Base-by-base conservation (phyloP, 53 echinoderm and acorn worm genomes). In the Stichopus horrens region DNA sequence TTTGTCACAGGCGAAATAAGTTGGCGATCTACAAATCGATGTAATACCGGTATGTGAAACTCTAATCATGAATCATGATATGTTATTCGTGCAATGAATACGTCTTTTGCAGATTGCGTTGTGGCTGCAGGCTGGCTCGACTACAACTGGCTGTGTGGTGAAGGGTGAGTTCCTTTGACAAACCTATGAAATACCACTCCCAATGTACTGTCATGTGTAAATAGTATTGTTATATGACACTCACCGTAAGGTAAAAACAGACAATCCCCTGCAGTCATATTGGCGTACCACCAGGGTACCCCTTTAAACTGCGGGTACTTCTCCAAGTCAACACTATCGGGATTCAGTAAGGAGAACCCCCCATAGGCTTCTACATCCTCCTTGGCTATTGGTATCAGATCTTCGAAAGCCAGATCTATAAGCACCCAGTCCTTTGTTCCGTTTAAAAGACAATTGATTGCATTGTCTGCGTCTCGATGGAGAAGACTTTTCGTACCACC, bases 391-490 rank as follows among this genome's bases (percentile, higher is more conserved):
- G 95, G 94, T 58, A 97, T 94, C 58, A 82, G 83, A 23, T 90
- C 83, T 63, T 95, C 97, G 79, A 93, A 91, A 18, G 90, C 77
- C 5, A 92, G 94, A 58, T 94, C 89, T 21, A 97, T 93, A 73
- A 97, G 88, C 23, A 95, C 91, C 97, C 97, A 97, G 76, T 94
- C 92, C 77, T 97, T 97, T 52, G 95, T 94, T 21, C 97, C 97
- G 57, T 90, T 94, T 53, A 88, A 90, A 56, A 97, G 93, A 79
- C 97, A 97, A 73, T 97, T 97, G 86, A 95, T 90, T 23, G 97
- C 95, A 60, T 97, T 94, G 79, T 95, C 95, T 8, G 97, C 95
- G 86, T 97, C 97, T 23, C 91, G 67, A 73, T 97, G 97, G 13
- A 97, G 88, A 1, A 94, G 83, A 68, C 97, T 97, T 79, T 94